Conservation (phyloP, 2,888 invertebrate genomes). For the Coelopa pilipes region DNA sequence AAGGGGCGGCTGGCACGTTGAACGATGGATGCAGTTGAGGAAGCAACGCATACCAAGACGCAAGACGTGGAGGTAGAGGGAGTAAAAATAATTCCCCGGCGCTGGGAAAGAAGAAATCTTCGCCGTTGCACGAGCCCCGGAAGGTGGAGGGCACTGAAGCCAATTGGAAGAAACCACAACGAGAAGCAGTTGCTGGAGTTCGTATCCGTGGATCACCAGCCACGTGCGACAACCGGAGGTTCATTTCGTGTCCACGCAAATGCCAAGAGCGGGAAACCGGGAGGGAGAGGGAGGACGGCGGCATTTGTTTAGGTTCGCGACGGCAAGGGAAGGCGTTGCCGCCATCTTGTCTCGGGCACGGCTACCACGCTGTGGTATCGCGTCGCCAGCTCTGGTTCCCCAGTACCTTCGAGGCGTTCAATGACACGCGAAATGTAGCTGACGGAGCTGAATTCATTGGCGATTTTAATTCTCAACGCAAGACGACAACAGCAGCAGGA, state of each 20-base stretch:
- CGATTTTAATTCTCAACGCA: conserved; percentile 4
- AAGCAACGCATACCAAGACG: too few relatives aligned
- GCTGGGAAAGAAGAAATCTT: too few relatives aligned
- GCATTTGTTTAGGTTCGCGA: neutral
- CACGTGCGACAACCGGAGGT: neutral
- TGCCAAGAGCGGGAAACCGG: too few relatives aligned
- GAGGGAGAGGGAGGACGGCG: neutral
- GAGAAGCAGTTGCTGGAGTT: neutral
- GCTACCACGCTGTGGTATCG: neutral
- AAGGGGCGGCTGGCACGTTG: too few relatives aligned
- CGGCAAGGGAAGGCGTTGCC: neutral
- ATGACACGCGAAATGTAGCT: conserved; percentile 14
- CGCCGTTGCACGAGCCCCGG: too few relatives aligned
- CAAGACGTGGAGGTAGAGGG: too few relatives aligned
- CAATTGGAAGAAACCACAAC: neutral
- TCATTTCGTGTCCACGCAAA: too few relatives aligned
- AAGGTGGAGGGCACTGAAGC: too few relatives aligned
- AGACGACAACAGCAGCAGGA: neutral
- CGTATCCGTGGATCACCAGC: neutral
- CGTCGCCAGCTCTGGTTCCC: neutral
- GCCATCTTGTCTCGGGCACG: conserved; percentile 12
- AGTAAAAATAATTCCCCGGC: too few relatives aligned
- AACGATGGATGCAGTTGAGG: too few relatives aligned
- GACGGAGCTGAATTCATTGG: conserved; percentile 1
- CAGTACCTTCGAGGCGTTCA: conserved; percentile 17